Conservation (phyloP, 2,888 invertebrate species). For the Clusia tigrina region DNA sequence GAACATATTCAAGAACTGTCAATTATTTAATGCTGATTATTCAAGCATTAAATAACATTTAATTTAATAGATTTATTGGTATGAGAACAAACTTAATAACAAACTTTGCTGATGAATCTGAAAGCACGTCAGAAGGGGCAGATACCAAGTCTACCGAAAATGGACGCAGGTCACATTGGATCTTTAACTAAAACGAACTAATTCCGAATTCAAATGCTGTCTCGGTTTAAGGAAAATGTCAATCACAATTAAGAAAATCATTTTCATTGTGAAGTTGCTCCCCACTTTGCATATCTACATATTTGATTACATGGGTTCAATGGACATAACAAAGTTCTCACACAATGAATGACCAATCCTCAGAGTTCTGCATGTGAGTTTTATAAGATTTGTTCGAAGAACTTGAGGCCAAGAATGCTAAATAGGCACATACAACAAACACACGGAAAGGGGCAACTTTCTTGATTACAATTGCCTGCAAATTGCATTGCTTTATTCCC, state of each 20-base stretch:
- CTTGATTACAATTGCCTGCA: slow-evolving; percentile 24
- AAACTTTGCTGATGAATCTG: no score
- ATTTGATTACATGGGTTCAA: slow-evolving; percentile 1
- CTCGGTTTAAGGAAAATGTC: not conserved
- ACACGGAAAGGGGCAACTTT: slow-evolving; percentile 19
- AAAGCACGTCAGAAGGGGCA: no score
- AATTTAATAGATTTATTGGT: no score
- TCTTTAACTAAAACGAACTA: no score
- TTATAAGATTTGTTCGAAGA: slow-evolving; percentile 6
- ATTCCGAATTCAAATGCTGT: no score
- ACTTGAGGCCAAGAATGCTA: slow-evolving; percentile 18
- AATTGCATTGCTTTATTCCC: not conserved
- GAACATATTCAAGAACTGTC: no score
- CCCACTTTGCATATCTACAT: not conserved
- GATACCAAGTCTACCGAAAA: no score
- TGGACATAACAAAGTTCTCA: not conserved
- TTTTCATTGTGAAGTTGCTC: not conserved
- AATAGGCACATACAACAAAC: not conserved
- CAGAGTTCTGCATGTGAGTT: not conserved
- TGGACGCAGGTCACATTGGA: no score
- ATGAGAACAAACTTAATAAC: no score
- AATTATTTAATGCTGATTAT: no score
- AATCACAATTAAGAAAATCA: not conserved
- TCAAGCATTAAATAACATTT: no score
- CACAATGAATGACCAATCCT: not conserved